Base-by-base conservation (phyloP, 2,113 vertebrate genomes). In the Willisornis vidua region DNA sequence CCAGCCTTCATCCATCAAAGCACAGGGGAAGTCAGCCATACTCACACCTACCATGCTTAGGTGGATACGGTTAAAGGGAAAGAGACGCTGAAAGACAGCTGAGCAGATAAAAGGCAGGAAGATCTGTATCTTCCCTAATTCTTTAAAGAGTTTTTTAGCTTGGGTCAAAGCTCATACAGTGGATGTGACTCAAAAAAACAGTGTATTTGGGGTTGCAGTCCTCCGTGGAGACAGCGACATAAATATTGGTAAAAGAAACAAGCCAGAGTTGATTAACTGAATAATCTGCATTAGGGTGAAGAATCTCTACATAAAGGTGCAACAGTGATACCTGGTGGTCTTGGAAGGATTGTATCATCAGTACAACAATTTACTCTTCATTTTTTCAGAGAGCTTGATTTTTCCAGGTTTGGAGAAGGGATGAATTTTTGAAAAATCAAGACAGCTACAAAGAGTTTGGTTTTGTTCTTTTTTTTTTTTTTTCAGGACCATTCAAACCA, bases 201-300 rank as follows among this genome's bases (percentile, higher is more conserved):
- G 11, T 15, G 11, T 77, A 48, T 37, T 25, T 66, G 24, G 57
- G 31, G 19, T 7, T 71, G 5, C 29, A 35, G 45, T 49, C 17
- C 68, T 83, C 39, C 1, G 0, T 1, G 1, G 39, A 81, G n/a
- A 19, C 28, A 46, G 46, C 0, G 0, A 37, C 2, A 4, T 9
- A 67, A 74, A 55, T 24, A 68, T 3, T 5, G 26, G 62, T n/a
- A 45, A 72, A 45, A 77, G 0, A 89, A 80, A 24, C 6, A 2
- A 78, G 16, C n/a, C 43, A 29, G 48, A 81, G 33, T 3, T 39
- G 24, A 71, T 25, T 52, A 68, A 76, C 20, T 31, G 12, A 68
- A 65, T n/a, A 58, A 52, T 43, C 41, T 45, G 12, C 41, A 63
- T 29, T 20, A 20, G 28, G 26, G 75, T 12, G 26, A 92, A 75